A percentile compares a stretch with the other conserved stretches of the same genome.
phyloP scores from a whole-genome alignment of 2,888 invertebrate species.

The Ennomos fuscantarius region DNA sequence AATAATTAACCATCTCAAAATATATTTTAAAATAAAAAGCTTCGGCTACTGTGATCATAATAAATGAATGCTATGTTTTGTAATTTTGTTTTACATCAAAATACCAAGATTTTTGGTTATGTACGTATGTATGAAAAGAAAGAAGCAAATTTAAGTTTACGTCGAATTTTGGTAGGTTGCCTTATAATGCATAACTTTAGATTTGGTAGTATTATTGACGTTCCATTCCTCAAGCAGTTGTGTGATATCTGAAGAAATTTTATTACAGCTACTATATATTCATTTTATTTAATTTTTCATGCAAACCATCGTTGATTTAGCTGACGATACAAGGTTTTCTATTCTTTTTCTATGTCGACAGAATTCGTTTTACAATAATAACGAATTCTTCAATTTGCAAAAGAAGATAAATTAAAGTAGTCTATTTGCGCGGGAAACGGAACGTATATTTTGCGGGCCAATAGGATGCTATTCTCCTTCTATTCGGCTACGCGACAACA shows the following conservation, averaged over 20 bases:
- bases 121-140: constrained; percentile 44
- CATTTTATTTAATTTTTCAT: too few species aligned
- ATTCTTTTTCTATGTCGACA: too few species aligned
- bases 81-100: background rate
- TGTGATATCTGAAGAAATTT: too few species aligned
- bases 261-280: too few species aligned
- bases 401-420: background rate
- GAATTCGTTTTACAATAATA: too few species aligned
- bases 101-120: constrained; percentile 55
- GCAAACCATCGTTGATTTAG: too few species aligned
- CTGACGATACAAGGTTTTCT: too few species aligned
- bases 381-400: too few species aligned
- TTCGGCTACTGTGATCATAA: too few species aligned
- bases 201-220: constrained; percentile 45
- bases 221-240: constrained; percentile 49
- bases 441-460: constrained; percentile 62
- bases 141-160: constrained; percentile 34
- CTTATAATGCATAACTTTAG: constrained; percentile 3
- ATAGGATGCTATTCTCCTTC: constrained; percentile 63
- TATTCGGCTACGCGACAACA: constrained; percentile 47
- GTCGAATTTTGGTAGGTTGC: background rate
- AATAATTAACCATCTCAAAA: constrained; percentile 24
- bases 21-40: too few species aligned
- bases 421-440: constrained; percentile 43
- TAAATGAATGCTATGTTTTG: too few species aligned